phyloP scores from a whole-genome alignment of 2,888 invertebrate genomes.

The Lithophane ornitopus region DNA sequence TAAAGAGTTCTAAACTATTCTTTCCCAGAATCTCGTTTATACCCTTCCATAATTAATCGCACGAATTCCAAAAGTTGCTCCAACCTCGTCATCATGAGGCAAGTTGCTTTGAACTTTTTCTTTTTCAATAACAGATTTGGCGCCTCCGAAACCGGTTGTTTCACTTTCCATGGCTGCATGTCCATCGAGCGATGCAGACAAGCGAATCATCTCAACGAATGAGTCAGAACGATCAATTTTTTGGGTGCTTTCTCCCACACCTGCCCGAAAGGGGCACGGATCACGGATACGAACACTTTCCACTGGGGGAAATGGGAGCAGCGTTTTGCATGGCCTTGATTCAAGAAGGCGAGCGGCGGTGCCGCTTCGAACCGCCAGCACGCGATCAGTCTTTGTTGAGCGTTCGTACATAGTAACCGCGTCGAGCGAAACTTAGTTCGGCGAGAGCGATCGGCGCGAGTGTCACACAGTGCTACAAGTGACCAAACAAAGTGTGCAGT shows the following conservation, averaged over 20 bases:
- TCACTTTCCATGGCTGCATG: constrained; percentile 83
- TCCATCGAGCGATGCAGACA: constrained; percentile 72
- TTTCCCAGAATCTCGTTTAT: constrained; percentile 13
- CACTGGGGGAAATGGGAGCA: constrained; percentile 88
- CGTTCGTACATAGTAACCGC: constrained; percentile 69
- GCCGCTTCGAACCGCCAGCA: constrained; percentile 66
- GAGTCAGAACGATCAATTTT: constrained; percentile 86
- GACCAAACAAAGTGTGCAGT: constrained; percentile 74
- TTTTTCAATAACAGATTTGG: constrained; percentile 75
- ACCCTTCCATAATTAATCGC: constrained; percentile 25
- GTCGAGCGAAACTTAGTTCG: constrained; percentile 58
- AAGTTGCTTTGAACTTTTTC: constrained; percentile 73
- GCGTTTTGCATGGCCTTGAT: constrained; percentile 89
- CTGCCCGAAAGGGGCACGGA: constrained; percentile 87
- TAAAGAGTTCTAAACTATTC: constrained; percentile 8
- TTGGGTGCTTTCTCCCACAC: constrained; percentile 90
- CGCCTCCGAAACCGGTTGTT: constrained; percentile 82
- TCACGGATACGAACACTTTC: constrained; percentile 89
- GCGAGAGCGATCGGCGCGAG: constrained; percentile 78
- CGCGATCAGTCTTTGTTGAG: constrained; percentile 77
- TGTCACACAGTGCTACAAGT: constrained; percentile 76
- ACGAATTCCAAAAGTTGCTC: constrained; percentile 29
- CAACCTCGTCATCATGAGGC: constrained; percentile 36
- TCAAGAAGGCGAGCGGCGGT: constrained; percentile 74
- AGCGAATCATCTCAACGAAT: constrained; percentile 82